These are phyloP conservation scores for Ptychodera flava DNA, from an alignment of 35 echinoderm and acorn worm genomes.

Conservation along the genomic window DNA sequence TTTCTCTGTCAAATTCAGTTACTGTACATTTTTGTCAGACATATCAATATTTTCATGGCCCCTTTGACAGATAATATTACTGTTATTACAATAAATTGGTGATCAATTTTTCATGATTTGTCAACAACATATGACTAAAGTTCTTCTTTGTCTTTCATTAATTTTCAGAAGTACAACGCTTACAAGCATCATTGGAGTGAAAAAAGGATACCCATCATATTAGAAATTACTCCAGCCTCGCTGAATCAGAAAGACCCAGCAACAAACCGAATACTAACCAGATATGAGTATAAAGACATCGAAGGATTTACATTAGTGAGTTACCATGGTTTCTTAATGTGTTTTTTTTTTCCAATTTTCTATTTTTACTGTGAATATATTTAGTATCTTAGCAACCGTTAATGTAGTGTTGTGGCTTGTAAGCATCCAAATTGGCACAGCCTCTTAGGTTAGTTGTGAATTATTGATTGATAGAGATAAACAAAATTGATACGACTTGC, in stretches of 20 bases:
- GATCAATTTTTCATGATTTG: no score
- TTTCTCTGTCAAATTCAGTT: no score
- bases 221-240: slow-evolving; percentile 67
- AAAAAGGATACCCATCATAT: slow-evolving; percentile 47
- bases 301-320: slow-evolving; percentile 94
- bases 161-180: slow-evolving; percentile 73
- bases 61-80: no score
- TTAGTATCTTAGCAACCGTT: no score
- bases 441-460: no score
- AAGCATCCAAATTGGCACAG: no score
- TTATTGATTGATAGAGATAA: no score
- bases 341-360: background rate
- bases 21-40: no score
- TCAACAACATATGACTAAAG: background rate
- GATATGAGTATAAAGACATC: slow-evolving; percentile 95
- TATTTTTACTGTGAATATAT: background rate
- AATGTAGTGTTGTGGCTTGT: no score
- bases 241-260: slow-evolving; percentile 63
- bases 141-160: background rate
- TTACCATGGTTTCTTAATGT: background rate
- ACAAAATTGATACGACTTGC: no score
- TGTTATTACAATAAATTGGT: no score
- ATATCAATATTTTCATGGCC: no score
- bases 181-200: slow-evolving; percentile 96
- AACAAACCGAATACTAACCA: slow-evolving; percentile 39